These are phyloP conservation scores for mouse (Mus musculus) DNA, from an alignment of 2,113 vertebrate genomes.

Conservation along the genomic window GRCm39 chr2:43617001-43617500, in stretches of 20 bases:
- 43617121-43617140: constrained; percentile 1
- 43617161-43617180: constrained; percentile 73
- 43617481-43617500: constrained; percentile 87
- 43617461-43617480: constrained; percentile 83
- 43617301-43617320: constrained; percentile 79
- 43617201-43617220: constrained; percentile 55
- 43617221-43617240: constrained; percentile 5
- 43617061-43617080: neutral
- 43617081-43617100: neutral
- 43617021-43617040: neutral
- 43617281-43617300: constrained; percentile 76
- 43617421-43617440: constrained; percentile 89
- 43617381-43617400: constrained; percentile 86
- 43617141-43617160: constrained; percentile 46
- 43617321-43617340: constrained; percentile 86
- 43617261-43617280: constrained; percentile 75
- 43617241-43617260: constrained; percentile 43
- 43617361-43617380: constrained; percentile 84
- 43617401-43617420: constrained; percentile 88
- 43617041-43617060: neutral
- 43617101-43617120: neutral
- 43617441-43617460: constrained; percentile 86
- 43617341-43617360: constrained; percentile 85
- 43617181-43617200: constrained; percentile 57
- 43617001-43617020: neutral